Base-by-base conservation (phyloP, 2,888 invertebrate species). In the Azorinus chamasolen region DNA sequence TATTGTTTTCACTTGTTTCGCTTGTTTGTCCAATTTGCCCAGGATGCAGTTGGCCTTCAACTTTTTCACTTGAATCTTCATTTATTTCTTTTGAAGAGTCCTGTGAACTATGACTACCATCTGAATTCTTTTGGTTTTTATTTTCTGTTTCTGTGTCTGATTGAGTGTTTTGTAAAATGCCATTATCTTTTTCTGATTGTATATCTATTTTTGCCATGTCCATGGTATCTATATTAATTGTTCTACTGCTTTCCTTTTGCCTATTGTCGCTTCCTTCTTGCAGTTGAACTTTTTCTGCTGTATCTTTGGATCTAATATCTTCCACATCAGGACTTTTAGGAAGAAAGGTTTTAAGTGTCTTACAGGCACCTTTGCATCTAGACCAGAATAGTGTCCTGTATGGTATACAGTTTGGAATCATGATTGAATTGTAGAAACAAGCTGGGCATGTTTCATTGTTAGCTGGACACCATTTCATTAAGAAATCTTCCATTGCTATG, bases 401-500 rank as follows among this genome's bases (percentile, higher is more conserved):
- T 8, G 79, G 79, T 8, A 63, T 18, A 41, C 79, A 79, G 6
- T 58, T 48, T 39, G 59, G 46, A 46, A 24, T 25, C 22, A 75
- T 32, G 12, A 71, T n/a, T 4, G 68, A 37, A 37, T 54, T 46
- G 22, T 68, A 71, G n/a, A 46, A 39, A 48, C 75, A 79, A 12
- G 37, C 16, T 27, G 74, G 75, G 39, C 71, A 71, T 32, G 74
- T 32, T 12, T 63, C 27, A 18, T 63, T 72, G 5, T 59, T 25
- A 39, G 27, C 41, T 25, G 66, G 70, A 50, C 74, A 79, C 79
- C 79, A 74, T 4, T 57, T 22, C 43, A 43, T 43, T 18, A 77
- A 25, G 4, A 55, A 51, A n/a, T 66, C 48, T 8, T 68, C 46
- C 3, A 20, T 20, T 18, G 59, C 32, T 41, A 43, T 66, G 12